Evolutionary conservation across 2,797 vertebrate genomes (phyloP), one percentile per base, ranked within the genome.

Genomic region (Oceanodroma leucorhoa): DNA sequence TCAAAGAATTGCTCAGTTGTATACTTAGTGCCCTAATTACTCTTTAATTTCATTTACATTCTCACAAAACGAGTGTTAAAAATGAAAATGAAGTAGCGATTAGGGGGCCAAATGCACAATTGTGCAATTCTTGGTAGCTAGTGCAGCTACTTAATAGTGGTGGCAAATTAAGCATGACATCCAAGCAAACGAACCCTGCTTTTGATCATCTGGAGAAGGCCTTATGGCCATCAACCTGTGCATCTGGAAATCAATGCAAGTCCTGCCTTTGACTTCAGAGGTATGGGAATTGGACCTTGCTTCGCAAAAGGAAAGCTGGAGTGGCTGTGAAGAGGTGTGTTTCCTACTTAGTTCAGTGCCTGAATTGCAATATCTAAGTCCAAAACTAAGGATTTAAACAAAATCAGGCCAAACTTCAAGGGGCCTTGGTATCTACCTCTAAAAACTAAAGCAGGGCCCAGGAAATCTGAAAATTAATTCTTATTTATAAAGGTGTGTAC

Each of bases 41-140:
- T 83, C 73, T 83, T 96, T 96, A 94, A 96, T 97, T 97, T 97
- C 61, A 91, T 62, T 94, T 97, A 83, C 32, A 51, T 83, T 89
- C 51, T 93, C 77, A 80, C 66, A 90, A 97, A 97, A 97, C 32
- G n/a, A 93, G 60, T 90, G 69, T 77, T 94, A 94, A 95, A 96
- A 96, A 96, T 95, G 20, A 97, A 97, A 97, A 96, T 40, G 20
- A 96, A 95, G 75, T 87, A 89, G 81, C 30, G 38, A 83, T 96
- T 94, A 94, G 71, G 70, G 67, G 50, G 15, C n/a, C 77, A 96
- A 93, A 96, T 75, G 58, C 81, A 93, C 81, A 89, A 40, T 32
- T 90, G 62, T 91, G 84, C 67, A 72, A 90, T 96, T 95, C 89
- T 83, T 89, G 75, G 64, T 73, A 89, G 77, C 29, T 53, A 66